Evolutionary conservation across 2,113 vertebrate species (phyloP).

Genomic region (Pao palembangensis): DNA sequence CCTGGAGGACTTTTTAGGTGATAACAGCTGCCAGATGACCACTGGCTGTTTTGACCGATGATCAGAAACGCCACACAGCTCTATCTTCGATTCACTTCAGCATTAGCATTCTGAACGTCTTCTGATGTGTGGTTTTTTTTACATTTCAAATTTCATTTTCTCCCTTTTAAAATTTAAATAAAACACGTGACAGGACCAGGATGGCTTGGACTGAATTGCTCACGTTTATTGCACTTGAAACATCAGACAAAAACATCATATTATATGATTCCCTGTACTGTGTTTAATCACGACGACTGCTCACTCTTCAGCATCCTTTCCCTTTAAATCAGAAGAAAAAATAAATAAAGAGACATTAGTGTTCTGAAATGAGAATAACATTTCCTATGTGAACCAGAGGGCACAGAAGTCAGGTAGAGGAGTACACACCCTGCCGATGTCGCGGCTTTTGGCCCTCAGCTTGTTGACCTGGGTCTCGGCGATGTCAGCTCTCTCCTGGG

Average conservation of each 20-base stretch:
- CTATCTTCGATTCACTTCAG: neutral
- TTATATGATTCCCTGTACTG: slow-evolving; percentile 60
- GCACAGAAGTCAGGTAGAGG: neutral
- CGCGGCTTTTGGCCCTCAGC: slow-evolving; percentile 58
- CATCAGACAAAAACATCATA: slow-evolving; percentile 57
- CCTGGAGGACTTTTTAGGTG: slow-evolving; percentile 24
- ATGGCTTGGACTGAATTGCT: slow-evolving; percentile 16
- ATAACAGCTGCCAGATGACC: slow-evolving; percentile 30
- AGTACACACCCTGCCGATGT: slow-evolving; percentile 41
- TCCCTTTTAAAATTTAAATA: too few relatives aligned
- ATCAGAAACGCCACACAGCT: neutral
- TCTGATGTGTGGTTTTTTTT: neutral
- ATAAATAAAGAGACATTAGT: neutral
- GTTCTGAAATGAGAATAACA: neutral
- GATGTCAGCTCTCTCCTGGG: slow-evolving; percentile 79
- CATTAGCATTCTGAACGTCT: neutral
- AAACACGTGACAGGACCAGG: neutral
- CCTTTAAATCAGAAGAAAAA: slow-evolving; percentile 51
- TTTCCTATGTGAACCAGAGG: neutral
- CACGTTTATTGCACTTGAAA: slow-evolving; percentile 44
- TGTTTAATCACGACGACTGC: slow-evolving; percentile 11
- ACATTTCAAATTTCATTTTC: neutral
- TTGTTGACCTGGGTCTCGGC: slow-evolving; percentile 81
- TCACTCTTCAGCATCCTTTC: slow-evolving; percentile 61
- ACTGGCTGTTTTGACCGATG: slow-evolving; percentile 10